Evolutionary conservation across 2,888 invertebrate genomes (phyloP).

Genomic region (Leptopilina drosophilae): DNA sequence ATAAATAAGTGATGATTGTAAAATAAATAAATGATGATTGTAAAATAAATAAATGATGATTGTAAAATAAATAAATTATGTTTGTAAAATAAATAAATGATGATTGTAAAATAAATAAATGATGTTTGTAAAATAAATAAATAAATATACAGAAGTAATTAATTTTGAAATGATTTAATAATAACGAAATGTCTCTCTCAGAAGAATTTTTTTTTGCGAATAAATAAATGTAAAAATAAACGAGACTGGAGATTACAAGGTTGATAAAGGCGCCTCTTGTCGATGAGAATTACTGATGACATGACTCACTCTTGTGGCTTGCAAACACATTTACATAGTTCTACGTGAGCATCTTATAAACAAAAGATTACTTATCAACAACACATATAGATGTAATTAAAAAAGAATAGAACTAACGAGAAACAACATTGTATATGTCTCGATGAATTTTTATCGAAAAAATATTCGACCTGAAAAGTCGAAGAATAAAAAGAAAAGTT

Average conservation of each 20-base stretch:
- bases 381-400: background rate
- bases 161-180: background rate
- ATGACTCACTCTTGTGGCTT: constrained; percentile 26
- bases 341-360: constrained; percentile 35
- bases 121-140: too few species aligned
- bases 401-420: background rate
- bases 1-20: too few species aligned
- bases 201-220: background rate
- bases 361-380: constrained; percentile 1
- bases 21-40: too few species aligned
- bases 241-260: constrained; percentile 31
- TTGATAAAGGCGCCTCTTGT: constrained; percentile 38
- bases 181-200: background rate
- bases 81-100: too few species aligned
- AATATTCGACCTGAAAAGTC: too few species aligned
- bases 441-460: too few species aligned
- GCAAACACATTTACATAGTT: constrained; percentile 24
- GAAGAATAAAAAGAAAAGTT: too few species aligned
- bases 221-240: constrained; percentile 21
- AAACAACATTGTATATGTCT: too few species aligned
- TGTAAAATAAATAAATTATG: too few species aligned
- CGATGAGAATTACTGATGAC: constrained; percentile 38
- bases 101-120: too few species aligned
- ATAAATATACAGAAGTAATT: too few species aligned
- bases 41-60: too few species aligned